A percentile compares a stretch with the other conserved stretches of the same genome.
Evolutionary conservation across 2,797 vertebrate species (phyloP).

Genomic region (Halcyon chelicuti): DNA sequence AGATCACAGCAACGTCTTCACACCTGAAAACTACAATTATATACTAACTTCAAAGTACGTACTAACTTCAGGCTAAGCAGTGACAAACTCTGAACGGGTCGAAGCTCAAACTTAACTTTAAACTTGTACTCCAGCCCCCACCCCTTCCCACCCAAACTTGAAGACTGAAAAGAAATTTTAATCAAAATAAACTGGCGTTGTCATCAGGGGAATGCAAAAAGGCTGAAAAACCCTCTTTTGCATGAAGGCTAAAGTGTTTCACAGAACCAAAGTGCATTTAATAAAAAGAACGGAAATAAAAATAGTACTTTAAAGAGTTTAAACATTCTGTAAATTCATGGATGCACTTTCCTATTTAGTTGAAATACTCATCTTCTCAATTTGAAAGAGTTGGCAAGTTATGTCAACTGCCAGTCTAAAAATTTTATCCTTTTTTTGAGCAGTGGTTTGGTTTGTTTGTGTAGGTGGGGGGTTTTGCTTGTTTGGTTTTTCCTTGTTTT

Average conservation of each 20-base stretch:
- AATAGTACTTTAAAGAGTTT: rapidly evolving
- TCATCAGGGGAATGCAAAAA: neutral
- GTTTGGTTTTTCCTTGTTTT: neutral
- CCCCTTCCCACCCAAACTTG: neutral
- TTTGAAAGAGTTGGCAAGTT: neutral
- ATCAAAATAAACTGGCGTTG: neutral
- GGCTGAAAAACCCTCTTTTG: neutral
- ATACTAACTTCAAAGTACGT: neutral
- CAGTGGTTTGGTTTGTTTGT: too few species aligned
- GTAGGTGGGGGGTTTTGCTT: too few species aligned
- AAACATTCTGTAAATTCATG: neutral
- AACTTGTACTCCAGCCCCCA: neutral
- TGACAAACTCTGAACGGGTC: neutral
- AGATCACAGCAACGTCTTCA: neutral
- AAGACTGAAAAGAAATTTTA: neutral
- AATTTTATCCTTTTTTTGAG: neutral
- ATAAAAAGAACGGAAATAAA: neutral
- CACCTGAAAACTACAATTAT: neutral
- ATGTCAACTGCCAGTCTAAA: neutral
- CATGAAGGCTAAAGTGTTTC: neutral
- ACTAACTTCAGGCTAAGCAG: neutral
- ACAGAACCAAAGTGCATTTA: neutral
- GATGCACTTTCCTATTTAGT: neutral
- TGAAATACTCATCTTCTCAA: neutral
- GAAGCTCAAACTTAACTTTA: neutral